Conservation (phyloP, 2,888 invertebrate genomes). For the Drosophila maculinotata region DNA sequence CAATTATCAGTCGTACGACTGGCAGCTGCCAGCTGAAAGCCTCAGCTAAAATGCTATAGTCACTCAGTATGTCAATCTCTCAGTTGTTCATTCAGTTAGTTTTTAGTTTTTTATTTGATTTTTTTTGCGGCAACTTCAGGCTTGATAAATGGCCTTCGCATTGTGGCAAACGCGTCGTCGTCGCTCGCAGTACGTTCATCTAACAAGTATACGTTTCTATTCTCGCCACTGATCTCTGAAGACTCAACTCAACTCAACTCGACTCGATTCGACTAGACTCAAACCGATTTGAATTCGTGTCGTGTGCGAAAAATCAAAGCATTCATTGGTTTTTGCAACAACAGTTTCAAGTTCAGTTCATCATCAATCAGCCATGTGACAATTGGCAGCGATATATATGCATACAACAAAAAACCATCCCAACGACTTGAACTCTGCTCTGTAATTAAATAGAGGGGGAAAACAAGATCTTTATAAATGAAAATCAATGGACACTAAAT, state of each 20-base stretch:
- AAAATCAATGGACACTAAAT: no score
- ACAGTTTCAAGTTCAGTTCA: slow-evolving; percentile 73
- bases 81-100: slow-evolving; percentile 25
- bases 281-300: slow-evolving; percentile 30
- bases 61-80: slow-evolving; percentile 37
- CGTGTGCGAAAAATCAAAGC: slow-evolving; percentile 41
- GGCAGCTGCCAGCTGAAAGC: slow-evolving; percentile 68
- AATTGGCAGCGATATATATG: slow-evolving; percentile 34
- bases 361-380: slow-evolving; percentile 71
- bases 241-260: slow-evolving; percentile 14
- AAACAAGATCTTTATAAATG: neutral
- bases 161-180: slow-evolving; percentile 28
- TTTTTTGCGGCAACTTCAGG: slow-evolving; percentile 15
- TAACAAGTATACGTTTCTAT: slow-evolving; percentile 59
- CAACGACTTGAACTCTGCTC: slow-evolving; percentile 26
- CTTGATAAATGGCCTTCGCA: slow-evolving; percentile 70
- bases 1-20: slow-evolving; percentile 61
- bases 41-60: slow-evolving; percentile 39
- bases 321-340: slow-evolving; percentile 48
- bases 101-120: slow-evolving; percentile 2
- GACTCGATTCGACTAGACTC: slow-evolving; percentile 37
- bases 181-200: slow-evolving; percentile 63
- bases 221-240: slow-evolving; percentile 29
- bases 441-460: slow-evolving; percentile 17
- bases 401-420: neutral